Conservation (phyloP, 2,113 vertebrate species). For the Burhinus bistriatus region DNA sequence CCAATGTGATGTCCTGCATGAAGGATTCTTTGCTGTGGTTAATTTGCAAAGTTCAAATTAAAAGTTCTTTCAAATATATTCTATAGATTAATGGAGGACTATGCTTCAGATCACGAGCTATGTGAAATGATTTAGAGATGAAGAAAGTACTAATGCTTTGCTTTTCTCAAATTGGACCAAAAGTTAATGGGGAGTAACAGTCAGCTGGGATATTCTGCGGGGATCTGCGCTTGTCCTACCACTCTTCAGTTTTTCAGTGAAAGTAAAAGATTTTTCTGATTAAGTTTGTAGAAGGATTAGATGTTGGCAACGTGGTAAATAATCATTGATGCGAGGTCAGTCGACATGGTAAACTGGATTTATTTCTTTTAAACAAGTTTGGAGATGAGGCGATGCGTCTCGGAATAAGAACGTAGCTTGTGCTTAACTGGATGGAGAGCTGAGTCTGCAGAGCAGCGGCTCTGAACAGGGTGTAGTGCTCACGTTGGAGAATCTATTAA, state of each 20-base stretch:
- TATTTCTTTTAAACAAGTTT: neutral
- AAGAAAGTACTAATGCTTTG: neutral
- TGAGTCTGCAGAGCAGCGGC: neutral
- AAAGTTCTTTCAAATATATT: neutral
- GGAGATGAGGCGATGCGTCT: neutral
- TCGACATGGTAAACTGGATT: neutral
- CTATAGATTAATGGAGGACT: neutral
- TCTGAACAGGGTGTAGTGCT: neutral
- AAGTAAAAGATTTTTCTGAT: neutral
- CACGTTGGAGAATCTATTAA: fast-evolving
- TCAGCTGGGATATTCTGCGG: neutral
- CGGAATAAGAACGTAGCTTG: neutral
- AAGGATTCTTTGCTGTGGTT: neutral
- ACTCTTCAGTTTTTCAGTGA: neutral
- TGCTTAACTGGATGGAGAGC: neutral
- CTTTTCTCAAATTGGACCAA: neutral
- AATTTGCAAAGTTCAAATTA: conserved; percentile 30
- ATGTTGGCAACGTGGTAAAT: neutral
- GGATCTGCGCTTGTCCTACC: neutral
- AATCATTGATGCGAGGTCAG: neutral
- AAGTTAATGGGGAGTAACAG: neutral
- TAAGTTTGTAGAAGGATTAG: neutral
- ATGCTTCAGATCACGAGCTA: neutral
- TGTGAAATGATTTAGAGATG: neutral
- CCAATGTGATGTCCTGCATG: neutral